These are phyloP conservation scores for Sebastes taczanowskii DNA, from an alignment of 2,797 vertebrate species.

Conservation along the genomic window DNA sequence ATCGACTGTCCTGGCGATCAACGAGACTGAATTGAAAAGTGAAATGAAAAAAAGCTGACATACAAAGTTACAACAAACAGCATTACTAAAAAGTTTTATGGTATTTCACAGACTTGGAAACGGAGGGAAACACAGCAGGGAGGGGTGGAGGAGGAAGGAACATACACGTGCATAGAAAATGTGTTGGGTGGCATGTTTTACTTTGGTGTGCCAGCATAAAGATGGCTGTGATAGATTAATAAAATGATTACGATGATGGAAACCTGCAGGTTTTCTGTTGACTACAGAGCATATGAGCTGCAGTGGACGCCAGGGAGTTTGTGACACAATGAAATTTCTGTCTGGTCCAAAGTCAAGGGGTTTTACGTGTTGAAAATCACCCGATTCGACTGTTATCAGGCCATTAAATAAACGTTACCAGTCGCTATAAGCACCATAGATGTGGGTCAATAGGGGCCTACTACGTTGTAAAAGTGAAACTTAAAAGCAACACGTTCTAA, in stretches of 20 bases:
- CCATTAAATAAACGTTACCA: no score
- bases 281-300: background rate
- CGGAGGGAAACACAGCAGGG: background rate
- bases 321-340: background rate
- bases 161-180: background rate
- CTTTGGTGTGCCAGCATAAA: constrained; percentile 55
- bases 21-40: background rate
- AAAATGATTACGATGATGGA: constrained; percentile 54
- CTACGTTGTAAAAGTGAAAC: no score
- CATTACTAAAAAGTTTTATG: background rate
- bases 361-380: no score
- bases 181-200: constrained; percentile 9
- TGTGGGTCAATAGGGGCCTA: no score
- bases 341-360: background rate
- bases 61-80: background rate
- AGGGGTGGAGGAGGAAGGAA: background rate
- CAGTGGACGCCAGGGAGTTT: background rate
- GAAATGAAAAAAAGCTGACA: background rate
- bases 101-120: background rate
- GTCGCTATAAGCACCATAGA: no score
- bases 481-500: no score
- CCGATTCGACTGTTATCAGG: no score
- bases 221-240: constrained; percentile 54
- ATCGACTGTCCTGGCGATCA: background rate
- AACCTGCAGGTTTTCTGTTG: constrained; percentile 45